Conservation (phyloP, 2,113 vertebrate genomes). For the Condylura cristata region DNA sequence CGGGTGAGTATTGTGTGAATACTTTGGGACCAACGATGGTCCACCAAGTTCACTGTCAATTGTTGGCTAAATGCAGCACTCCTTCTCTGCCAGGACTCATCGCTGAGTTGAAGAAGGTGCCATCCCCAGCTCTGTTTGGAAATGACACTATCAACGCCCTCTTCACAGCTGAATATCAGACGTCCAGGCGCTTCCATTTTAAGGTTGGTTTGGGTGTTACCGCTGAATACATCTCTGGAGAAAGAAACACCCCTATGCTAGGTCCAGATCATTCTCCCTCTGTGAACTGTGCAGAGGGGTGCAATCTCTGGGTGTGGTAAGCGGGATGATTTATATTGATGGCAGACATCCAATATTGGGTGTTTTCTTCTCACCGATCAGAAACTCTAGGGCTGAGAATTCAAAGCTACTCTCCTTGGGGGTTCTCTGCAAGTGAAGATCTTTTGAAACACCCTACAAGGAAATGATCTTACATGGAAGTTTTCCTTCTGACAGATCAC, state of each 20-base stretch:
- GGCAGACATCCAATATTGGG: rapidly evolving
- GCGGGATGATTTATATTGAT: background rate
- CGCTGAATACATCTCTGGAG: background rate
- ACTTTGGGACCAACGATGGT: background rate
- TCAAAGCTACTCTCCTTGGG: background rate
- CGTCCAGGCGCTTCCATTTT: constrained; percentile 69
- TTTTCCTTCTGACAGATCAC: constrained; percentile 65
- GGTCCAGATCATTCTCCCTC: too few species aligned
- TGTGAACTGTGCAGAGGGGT: background rate
- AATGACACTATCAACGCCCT: background rate
- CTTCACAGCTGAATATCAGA: constrained; percentile 67
- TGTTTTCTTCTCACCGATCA: background rate
- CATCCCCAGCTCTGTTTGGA: constrained; percentile 64
- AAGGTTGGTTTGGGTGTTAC: constrained; percentile 66
- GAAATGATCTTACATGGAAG: background rate
- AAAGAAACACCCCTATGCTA: rapidly evolving
- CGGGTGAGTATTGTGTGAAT: constrained; percentile 7
- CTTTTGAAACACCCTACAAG: background rate
- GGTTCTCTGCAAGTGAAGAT: background rate
- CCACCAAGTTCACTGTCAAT: background rate
- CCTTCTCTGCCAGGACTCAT: background rate
- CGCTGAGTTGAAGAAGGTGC: background rate
- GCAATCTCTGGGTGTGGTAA: background rate
- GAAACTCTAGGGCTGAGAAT: background rate
- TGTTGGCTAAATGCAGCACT: background rate